phyloP scores from a whole-genome alignment of 2,797 vertebrate genomes.

The Neosilurus mollespiculum region DNA sequence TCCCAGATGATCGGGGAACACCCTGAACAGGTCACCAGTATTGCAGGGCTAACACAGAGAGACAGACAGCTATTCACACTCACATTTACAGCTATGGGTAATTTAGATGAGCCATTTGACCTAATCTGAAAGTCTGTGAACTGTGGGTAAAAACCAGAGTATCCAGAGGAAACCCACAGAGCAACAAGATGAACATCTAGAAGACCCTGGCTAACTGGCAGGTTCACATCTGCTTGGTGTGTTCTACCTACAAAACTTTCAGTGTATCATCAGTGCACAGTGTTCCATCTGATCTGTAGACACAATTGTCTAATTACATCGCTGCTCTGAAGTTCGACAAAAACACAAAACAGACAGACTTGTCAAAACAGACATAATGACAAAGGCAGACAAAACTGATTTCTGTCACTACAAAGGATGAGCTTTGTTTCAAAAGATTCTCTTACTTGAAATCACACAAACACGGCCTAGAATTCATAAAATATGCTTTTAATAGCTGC shows the following conservation, averaged over 20 bases:
- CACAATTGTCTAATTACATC: background rate
- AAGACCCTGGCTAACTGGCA: too few species aligned
- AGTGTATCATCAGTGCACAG: background rate
- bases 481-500: slow-evolving; percentile 38
- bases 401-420: slow-evolving; percentile 23
- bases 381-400: slow-evolving; percentile 12
- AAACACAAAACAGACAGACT: slow-evolving; percentile 4
- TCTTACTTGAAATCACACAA: slow-evolving; percentile 34
- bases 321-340: slow-evolving; percentile 4
- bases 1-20: too few species aligned
- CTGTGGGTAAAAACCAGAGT: too few species aligned
- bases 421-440: background rate
- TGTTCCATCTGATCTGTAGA: slow-evolving; percentile 5
- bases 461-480: slow-evolving; percentile 27
- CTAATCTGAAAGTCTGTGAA: too few species aligned
- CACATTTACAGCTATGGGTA: too few species aligned
- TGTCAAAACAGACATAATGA: slow-evolving; percentile 18
- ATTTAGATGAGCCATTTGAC: too few species aligned
- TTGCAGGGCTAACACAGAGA: too few species aligned
- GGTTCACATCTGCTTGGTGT: too few species aligned
- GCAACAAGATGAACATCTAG: too few species aligned
- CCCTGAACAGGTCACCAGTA: too few species aligned
- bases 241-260: background rate
- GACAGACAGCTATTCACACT: too few species aligned
- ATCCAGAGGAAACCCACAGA: too few species aligned